These are phyloP conservation scores for Acholoe squamosa DNA, from an alignment of 2,888 invertebrate genomes.

Conservation along the genomic window DNA sequence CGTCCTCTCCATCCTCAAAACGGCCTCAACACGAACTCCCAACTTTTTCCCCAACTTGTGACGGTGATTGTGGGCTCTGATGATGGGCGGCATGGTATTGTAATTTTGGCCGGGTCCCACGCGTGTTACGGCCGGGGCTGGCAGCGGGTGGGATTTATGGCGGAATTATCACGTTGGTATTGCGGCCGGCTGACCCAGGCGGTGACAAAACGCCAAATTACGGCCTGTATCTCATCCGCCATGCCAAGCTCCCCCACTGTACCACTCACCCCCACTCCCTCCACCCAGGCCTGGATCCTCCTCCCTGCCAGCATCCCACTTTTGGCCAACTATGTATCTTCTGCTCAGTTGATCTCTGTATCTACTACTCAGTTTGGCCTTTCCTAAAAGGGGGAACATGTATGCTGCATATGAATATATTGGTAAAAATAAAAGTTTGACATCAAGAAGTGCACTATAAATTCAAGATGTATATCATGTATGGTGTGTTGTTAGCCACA, in stretches of 20 bases:
- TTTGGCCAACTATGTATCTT: background rate
- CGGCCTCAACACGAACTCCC: too few species aligned
- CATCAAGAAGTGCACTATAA: too few species aligned
- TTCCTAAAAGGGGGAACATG: background rate
- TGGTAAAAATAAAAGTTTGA: background rate
- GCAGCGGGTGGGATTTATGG: constrained; percentile 38
- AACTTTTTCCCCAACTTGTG: too few species aligned
- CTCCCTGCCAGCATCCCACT: constrained; percentile 5
- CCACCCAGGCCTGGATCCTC: background rate
- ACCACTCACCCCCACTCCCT: background rate
- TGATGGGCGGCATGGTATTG: background rate
- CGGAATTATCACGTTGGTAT: constrained; percentile 48
- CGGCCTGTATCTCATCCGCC: constrained; percentile 28
- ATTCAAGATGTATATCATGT: too few species aligned
- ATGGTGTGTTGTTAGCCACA: too few species aligned
- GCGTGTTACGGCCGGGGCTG: background rate
- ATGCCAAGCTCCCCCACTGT: background rate
- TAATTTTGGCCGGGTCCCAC: constrained; percentile 16
- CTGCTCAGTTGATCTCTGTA: background rate
- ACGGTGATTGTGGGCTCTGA: background rate
- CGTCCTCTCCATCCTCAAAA: too few species aligned
- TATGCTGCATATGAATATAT: background rate
- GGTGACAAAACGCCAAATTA: constrained; percentile 51
- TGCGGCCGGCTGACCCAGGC: constrained; percentile 37
- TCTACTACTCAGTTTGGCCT: background rate